phyloP scores from a whole-genome alignment of 1,140 invertebrate species.

The Sycophaga agraensis region DNA sequence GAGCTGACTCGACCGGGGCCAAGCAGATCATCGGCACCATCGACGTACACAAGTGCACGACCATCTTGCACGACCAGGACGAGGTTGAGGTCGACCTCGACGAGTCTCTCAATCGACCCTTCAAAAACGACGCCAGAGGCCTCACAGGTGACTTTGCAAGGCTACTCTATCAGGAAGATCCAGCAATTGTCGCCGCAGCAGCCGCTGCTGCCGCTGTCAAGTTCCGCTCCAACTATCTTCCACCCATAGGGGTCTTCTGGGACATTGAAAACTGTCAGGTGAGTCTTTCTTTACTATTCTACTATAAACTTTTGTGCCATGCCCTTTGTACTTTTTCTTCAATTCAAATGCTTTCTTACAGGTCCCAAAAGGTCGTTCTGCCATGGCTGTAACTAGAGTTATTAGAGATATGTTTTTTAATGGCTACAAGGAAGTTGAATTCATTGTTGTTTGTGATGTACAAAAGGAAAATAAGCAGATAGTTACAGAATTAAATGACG shows the following conservation, averaged over 20 bases:
- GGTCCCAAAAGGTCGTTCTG: conserved; percentile 81
- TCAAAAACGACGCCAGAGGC: conserved; percentile 32
- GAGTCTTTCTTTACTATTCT: not conserved
- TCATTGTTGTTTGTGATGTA: conserved; percentile 80
- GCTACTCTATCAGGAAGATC: conserved; percentile 5
- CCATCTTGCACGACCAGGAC: not conserved
- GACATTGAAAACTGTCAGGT: conserved; percentile 88
- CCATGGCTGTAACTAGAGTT: conserved; percentile 73
- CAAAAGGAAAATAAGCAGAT: conserved; percentile 76
- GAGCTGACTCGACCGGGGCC: not conserved
- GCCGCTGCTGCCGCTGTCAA: conserved; percentile 24
- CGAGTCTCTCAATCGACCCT: conserved; percentile 33
- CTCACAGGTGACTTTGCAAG: not conserved
- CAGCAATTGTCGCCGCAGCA: conserved; percentile 15
- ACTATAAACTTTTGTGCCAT: not conserved
- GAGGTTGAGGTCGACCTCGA: not conserved
- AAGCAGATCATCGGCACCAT: not conserved
- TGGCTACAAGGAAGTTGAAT: conserved; percentile 81
- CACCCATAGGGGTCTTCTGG: conserved; percentile 88
- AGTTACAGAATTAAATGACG: conserved; percentile 83
- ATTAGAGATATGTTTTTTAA: conserved; percentile 78
- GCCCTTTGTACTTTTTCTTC: not conserved
- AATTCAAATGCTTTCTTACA: conserved; percentile 42
- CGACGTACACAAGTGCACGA: not conserved
- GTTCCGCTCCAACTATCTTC: conserved; percentile 50